Evolutionary conservation across 2,797 vertebrate genomes (phyloP).

Genomic region (Pangasius macronema): DNA sequence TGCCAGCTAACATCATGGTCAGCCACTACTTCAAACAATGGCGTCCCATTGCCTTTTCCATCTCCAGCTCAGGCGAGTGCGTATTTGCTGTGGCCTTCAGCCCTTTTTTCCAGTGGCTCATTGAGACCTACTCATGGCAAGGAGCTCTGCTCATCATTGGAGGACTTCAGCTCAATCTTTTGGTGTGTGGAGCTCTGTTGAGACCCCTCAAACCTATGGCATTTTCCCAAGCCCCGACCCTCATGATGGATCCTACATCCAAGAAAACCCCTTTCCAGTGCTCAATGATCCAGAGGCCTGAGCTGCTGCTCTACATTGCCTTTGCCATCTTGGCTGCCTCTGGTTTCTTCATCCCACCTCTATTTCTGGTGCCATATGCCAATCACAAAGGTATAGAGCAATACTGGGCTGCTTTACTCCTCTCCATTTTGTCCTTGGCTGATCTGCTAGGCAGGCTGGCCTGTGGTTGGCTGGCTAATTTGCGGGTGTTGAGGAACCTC

Average conservation of each 20-base stretch:
- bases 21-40: constrained; percentile 71
- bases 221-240: neutral
- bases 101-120: constrained; percentile 73
- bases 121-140: constrained; percentile 69
- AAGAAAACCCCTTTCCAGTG: neutral
- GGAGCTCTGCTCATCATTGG: constrained; percentile 71
- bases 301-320: neutral
- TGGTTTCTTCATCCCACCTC: neutral
- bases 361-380: constrained; percentile 7
- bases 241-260: neutral
- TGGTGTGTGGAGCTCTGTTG: neutral
- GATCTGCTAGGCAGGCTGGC: constrained; percentile 68
- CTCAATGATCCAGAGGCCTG: neutral
- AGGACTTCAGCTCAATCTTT: constrained; percentile 72
- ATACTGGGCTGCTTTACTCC: neutral
- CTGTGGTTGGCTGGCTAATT: constrained; percentile 71
- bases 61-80: constrained; percentile 73
- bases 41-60: constrained; percentile 71
- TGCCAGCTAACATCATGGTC: constrained; percentile 70
- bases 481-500: constrained; percentile 35
- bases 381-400: neutral
- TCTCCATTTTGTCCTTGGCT: constrained; percentile 48
- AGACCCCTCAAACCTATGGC: neutral
- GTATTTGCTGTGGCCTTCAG: constrained; percentile 69
- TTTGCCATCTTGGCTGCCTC: neutral